Evolutionary conservation across 2,113 vertebrate species (phyloP).

Genomic region (Oriolus oriolus): DNA sequence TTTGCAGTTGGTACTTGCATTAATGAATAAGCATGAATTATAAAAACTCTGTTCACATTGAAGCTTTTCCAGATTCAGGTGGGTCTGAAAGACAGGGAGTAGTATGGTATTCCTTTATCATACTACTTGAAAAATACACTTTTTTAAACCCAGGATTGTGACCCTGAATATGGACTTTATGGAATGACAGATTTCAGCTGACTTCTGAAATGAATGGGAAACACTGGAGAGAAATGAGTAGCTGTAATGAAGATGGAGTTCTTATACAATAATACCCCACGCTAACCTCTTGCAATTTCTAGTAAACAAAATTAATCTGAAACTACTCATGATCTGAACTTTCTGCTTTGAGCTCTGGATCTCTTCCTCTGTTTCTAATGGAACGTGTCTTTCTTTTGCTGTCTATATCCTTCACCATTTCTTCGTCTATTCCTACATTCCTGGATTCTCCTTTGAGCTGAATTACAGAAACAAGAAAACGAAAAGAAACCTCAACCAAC

Average conservation of each 20-base stretch:
- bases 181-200: not conserved
- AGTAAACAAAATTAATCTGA: not conserved
- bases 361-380: not conserved
- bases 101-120: not conserved
- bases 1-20: not conserved
- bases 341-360: not conserved
- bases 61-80: not conserved
- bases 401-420: not conserved
- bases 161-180: not conserved
- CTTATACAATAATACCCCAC: not conserved
- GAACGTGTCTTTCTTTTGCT: not conserved
- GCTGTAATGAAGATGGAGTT: not conserved
- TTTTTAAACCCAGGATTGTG: not conserved
- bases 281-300: not conserved
- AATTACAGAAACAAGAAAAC: not conserved
- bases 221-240: not conserved
- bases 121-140: not conserved
- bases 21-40: not conserved
- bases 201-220: not conserved
- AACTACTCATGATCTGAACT: not conserved
- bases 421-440: not conserved
- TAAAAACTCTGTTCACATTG: not conserved
- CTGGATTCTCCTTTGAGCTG: not conserved
- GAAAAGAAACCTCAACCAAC: not conserved
- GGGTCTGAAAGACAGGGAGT: not conserved